Conservation (phyloP, 2,888 invertebrate genomes). For the Limnephilus lunatus region DNA sequence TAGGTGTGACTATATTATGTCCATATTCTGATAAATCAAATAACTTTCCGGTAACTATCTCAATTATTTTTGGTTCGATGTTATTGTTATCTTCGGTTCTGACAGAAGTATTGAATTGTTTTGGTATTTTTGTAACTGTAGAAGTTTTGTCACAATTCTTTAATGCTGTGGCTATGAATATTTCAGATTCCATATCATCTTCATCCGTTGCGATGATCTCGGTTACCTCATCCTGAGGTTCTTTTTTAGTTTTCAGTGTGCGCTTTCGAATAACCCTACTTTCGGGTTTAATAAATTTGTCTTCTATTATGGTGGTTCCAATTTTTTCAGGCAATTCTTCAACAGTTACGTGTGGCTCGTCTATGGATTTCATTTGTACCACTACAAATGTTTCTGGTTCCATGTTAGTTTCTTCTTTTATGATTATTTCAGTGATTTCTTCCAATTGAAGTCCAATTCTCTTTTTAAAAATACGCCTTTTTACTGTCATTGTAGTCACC, state of each 20-base stretch:
- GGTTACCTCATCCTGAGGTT: slow-evolving; percentile 71
- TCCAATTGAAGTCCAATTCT: slow-evolving; percentile 71
- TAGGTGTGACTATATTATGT: not conserved
- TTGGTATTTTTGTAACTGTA: slow-evolving; percentile 59
- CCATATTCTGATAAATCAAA: not conserved
- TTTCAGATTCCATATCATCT: slow-evolving; percentile 62
- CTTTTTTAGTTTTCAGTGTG: slow-evolving; percentile 70
- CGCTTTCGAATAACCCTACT: slow-evolving; percentile 70
- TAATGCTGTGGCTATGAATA: not conserved
- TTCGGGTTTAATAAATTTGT: slow-evolving; percentile 69
- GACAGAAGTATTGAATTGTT: slow-evolving; percentile 67
- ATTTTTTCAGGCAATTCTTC: slow-evolving; percentile 68
- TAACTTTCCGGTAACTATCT: not conserved
- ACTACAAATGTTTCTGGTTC: slow-evolving; percentile 67
- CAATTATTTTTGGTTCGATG: not conserved
- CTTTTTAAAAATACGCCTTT: slow-evolving; percentile 70
- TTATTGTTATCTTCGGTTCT: not conserved
- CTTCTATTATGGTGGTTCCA: slow-evolving; percentile 67
- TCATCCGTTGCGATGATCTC: slow-evolving; percentile 67
- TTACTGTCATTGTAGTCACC: slow-evolving; percentile 69
- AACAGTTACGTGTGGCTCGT: slow-evolving; percentile 68
- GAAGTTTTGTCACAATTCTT: not conserved
- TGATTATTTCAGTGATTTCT: slow-evolving; percentile 71
- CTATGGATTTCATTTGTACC: slow-evolving; percentile 67
- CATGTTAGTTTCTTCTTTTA: slow-evolving; percentile 68